These are phyloP conservation scores for Ramphastos sulfuratus DNA, from an alignment of 2,113 vertebrate species.

Conservation along the genomic window DNA sequence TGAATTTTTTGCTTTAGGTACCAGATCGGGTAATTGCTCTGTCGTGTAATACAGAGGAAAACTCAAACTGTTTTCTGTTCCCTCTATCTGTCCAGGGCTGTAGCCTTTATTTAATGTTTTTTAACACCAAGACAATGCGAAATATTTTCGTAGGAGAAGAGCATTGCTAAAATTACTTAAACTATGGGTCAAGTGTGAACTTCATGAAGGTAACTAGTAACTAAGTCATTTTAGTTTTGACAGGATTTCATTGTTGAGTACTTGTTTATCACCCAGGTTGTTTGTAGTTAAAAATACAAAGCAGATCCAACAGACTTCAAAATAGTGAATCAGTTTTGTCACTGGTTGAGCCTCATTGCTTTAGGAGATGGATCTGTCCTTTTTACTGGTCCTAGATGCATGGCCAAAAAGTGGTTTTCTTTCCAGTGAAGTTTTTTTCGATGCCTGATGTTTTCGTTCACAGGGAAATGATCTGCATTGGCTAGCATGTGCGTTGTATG, in stretches of 20 bases:
- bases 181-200: background rate
- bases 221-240: background rate
- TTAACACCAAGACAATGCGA: rapidly evolving
- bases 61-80: background rate
- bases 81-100: rapidly evolving
- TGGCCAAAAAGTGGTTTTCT: background rate
- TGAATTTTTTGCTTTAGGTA: background rate
- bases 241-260: background rate
- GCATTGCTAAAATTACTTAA: background rate
- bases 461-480: constrained; percentile 94
- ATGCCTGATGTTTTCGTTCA: background rate
- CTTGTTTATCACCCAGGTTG: background rate
- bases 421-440: background rate
- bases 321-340: rapidly evolving
- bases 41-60: background rate
- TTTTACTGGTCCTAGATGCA: rapidly evolving
- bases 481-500: constrained; percentile 92
- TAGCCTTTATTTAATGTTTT: rapidly evolving
- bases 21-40: background rate
- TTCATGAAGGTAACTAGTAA: background rate
- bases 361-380: background rate
- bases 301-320: background rate
- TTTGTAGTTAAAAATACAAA: background rate
- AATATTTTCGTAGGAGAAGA: background rate
- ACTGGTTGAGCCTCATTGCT: rapidly evolving